Conservation (phyloP, 2,888 invertebrate genomes). For the Netelia virgata region DNA sequence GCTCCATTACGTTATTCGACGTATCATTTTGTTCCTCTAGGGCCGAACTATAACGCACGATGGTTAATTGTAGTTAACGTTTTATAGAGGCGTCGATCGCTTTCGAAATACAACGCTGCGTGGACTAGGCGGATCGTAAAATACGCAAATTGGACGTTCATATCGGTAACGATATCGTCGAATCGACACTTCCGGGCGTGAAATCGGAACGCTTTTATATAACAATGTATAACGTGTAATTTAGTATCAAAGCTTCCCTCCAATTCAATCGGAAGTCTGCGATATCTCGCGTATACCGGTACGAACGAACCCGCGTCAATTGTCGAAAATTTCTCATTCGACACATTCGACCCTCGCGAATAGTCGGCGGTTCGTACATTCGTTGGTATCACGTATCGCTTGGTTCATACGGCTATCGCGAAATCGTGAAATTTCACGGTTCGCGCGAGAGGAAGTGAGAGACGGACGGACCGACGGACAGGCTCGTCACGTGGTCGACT, state of each 20-base stretch:
- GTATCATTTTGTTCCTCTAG: not conserved
- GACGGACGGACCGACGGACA: not conserved
- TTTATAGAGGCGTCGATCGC: not conserved
- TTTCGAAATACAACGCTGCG: not conserved
- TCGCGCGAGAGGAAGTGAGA: not conserved
- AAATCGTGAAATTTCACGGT: conserved; percentile 5
- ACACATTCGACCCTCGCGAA: not conserved
- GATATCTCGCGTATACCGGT: not conserved
- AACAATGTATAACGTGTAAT: not conserved
- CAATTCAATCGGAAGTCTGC: not conserved
- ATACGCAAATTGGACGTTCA: not conserved
- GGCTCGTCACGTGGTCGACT: not conserved
- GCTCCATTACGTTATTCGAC: not conserved
- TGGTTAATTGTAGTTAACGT: not conserved
- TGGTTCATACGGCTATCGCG: not conserved
- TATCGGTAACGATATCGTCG: not conserved
- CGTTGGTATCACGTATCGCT: not conserved
- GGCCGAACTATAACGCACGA: not conserved
- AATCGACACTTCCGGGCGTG: not conserved
- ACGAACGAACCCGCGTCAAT: not conserved
- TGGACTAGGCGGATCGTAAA: not conserved
- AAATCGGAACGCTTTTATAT: conserved; percentile 6
- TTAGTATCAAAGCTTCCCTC: not conserved
- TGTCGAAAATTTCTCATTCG: conserved; percentile 1
- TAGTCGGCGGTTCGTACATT: not conserved